Evolutionary conservation across 2,797 vertebrate species (phyloP).

Genomic region (Melanotaenia maccullochi): DNA sequence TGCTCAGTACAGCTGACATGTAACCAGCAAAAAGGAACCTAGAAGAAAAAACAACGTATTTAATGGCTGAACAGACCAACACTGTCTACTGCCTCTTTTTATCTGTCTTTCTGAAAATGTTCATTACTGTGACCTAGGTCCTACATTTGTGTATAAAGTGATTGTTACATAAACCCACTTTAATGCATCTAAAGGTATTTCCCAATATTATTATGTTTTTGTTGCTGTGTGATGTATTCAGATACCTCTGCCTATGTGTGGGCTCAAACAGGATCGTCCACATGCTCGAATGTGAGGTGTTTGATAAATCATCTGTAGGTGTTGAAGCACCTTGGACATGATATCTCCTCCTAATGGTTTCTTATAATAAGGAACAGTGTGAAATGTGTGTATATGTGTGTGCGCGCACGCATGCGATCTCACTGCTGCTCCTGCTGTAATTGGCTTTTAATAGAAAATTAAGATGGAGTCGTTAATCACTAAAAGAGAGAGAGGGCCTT

Average conservation of each 20-base stretch:
- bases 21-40: not conserved
- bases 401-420: slow-evolving; percentile 46
- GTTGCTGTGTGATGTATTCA: not conserved
- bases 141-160: not conserved
- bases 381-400: slow-evolving; percentile 24
- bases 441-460: slow-evolving; percentile 89
- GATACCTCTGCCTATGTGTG: slow-evolving; percentile 17
- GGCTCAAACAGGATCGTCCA: slow-evolving; percentile 39
- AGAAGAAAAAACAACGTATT: not conserved
- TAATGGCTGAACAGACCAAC: not conserved
- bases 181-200: not conserved
- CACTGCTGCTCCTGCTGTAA: slow-evolving; percentile 75
- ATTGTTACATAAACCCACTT: not conserved
- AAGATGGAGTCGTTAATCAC: slow-evolving; percentile 84
- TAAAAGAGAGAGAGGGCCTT: slow-evolving; percentile 69
- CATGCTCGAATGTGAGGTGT: slow-evolving; percentile 30
- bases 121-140: too few relatives aligned
- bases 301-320: slow-evolving; percentile 71
- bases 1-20: not conserved
- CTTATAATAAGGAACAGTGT: slow-evolving; percentile 63
- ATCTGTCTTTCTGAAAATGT: too few relatives aligned
- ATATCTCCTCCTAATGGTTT: slow-evolving; percentile 70
- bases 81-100: not conserved
- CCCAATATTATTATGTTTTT: slow-evolving; percentile 3
- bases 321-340: slow-evolving; percentile 65